Percentiles rank a stretch among this genome's conserved stretches.
Evolutionary conservation across 2,888 invertebrate species (phyloP).

Genomic region (Drosophila eohydei): DNA sequence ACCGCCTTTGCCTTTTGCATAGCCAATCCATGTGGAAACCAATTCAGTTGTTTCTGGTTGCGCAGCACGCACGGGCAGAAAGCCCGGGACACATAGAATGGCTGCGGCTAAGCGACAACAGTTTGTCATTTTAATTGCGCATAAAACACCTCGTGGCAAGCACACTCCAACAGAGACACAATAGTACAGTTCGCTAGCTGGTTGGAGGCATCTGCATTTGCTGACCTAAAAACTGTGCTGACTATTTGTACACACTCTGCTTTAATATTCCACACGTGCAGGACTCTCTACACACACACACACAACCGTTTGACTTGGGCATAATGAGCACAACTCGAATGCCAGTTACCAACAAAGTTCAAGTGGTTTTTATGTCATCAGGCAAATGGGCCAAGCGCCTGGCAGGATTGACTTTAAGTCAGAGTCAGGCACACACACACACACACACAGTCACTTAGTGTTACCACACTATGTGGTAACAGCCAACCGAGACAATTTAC

Average conservation of each 20-base stretch:
- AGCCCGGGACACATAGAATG: constrained; percentile 11
- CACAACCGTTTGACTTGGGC: constrained; percentile 1
- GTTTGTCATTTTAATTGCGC: constrained; percentile 72
- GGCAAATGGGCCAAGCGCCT: constrained; percentile 50
- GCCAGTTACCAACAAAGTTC: constrained; percentile 39
- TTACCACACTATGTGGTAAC: constrained; percentile 26
- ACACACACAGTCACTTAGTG: constrained; percentile 14
- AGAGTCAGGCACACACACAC: constrained; percentile 5
- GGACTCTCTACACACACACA: constrained; percentile 2
- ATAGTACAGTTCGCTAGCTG: not conserved
- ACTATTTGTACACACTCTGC: constrained; percentile 44
- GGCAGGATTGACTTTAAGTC: constrained; percentile 42
- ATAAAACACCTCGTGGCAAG: constrained; percentile 45
- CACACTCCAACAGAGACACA: constrained; percentile 7
- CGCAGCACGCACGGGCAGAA: constrained; percentile 19
- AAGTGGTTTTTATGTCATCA: constrained; percentile 63
- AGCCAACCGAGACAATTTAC: constrained; percentile 42
- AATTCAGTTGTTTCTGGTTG: not conserved
- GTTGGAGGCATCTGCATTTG: constrained; percentile 3
- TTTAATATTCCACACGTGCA: constrained; percentile 65
- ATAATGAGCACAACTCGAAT: constrained; percentile 38
- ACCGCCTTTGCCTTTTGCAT: not conserved
- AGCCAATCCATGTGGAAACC: constrained; percentile 7
- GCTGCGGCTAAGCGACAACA: constrained; percentile 35
- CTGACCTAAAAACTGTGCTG: constrained; percentile 49